These are phyloP conservation scores for Pseudachorutes palmiensis DNA, from an alignment of 1,140 invertebrate species.

Conservation along the genomic window DNA sequence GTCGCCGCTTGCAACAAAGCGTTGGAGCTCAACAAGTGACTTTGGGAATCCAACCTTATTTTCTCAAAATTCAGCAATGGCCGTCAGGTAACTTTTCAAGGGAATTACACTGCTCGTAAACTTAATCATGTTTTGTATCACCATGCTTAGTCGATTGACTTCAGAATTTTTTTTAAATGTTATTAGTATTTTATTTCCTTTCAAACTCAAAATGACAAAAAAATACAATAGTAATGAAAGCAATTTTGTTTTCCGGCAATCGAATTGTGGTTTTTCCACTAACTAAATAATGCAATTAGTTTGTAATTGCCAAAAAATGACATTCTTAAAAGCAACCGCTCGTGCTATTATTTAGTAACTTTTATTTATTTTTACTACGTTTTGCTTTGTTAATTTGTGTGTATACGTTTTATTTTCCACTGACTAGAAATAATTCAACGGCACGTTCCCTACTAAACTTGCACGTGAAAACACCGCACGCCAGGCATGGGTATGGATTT, in stretches of 20 bases:
- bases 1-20: conserved; percentile 52
- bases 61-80: conserved; percentile 41
- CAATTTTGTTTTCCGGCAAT: too few species aligned
- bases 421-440: conserved; percentile 36
- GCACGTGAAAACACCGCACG: conserved; percentile 40
- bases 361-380: conserved; percentile 25
- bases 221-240: too few species aligned
- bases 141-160: too few species aligned
- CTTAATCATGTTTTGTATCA: neutral
- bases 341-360: too few species aligned
- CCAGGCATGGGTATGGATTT: conserved; percentile 40
- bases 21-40: conserved; percentile 75
- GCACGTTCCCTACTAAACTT: conserved; percentile 41
- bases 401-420: conserved; percentile 19
- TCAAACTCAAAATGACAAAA: too few species aligned
- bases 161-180: too few species aligned
- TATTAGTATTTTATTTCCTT: too few species aligned
- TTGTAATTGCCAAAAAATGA: too few species aligned
- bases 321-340: too few species aligned
- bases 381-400: conserved; percentile 29
- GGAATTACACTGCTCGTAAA: too few species aligned
- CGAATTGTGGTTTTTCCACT: too few species aligned
- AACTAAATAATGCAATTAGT: too few species aligned
- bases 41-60: conserved; percentile 48
- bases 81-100: conserved; percentile 49